These are phyloP conservation scores for Enteromius afrohamiltoni DNA, from an alignment of 2,797 vertebrate species.

Conservation along the genomic window DNA sequence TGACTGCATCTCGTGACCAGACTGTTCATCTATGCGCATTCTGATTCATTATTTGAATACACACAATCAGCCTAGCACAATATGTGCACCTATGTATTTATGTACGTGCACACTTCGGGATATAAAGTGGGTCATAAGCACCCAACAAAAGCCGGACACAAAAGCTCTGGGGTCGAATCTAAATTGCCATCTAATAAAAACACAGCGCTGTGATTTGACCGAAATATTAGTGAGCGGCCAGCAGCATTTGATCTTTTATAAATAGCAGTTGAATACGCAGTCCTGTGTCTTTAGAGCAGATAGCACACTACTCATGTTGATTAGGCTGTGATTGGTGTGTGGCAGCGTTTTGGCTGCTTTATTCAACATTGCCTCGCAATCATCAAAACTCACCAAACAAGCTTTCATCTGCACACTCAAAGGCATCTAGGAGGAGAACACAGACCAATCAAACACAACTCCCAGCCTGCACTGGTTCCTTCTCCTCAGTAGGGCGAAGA, in stretches of 20 bases:
- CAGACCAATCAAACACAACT: conserved; percentile 59
- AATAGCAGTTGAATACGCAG: conserved; percentile 18
- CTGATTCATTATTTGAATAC: conserved; percentile 32
- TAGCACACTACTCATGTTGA: conserved; percentile 48
- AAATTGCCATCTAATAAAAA: conserved; percentile 27
- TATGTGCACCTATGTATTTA: not conserved
- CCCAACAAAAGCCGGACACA: not conserved
- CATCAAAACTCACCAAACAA: conserved; percentile 54
- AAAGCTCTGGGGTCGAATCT: not conserved
- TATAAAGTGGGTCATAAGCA: conserved; percentile 22
- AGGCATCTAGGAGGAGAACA: conserved; percentile 42
- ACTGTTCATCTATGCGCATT: not conserved
- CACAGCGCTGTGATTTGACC: conserved; percentile 11
- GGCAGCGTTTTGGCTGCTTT: conserved; percentile 51
- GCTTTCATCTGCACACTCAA: conserved; percentile 58
- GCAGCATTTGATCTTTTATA: conserved; percentile 45
- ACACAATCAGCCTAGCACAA: not conserved
- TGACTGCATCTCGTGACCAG: conserved; percentile 34
- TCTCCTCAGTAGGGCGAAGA: conserved; percentile 38
- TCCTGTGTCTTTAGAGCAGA: conserved; percentile 21
- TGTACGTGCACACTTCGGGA: not conserved
- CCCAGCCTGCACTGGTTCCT: conserved; percentile 32
- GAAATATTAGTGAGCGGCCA: conserved; percentile 65
- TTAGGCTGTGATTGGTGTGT: conserved; percentile 50
- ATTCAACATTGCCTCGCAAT: conserved; percentile 55